Evolutionary conservation across 2,888 invertebrate genomes (phyloP), one percentile per base, ranked within the genome.

Genomic region (Eurois occulta): DNA sequence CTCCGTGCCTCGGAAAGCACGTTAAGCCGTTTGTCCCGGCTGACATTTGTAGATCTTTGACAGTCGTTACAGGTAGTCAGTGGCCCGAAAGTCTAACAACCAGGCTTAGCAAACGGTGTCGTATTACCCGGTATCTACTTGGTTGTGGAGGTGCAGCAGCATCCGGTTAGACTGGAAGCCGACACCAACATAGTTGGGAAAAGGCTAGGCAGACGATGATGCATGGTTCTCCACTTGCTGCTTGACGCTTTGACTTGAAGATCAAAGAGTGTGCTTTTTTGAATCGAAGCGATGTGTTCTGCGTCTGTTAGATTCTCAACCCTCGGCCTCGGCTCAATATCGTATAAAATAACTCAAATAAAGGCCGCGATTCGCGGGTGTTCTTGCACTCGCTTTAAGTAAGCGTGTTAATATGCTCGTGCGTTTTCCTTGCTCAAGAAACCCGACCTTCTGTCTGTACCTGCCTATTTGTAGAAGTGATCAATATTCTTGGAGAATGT

Each of bases 401-500:
- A 68, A 35, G n/a, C 18, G 8, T 28, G 55, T 38, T 28, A 13
- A 13, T 16, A 6, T 21, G 3, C 38, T 28, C 1, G 21, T 43
- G 24, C n/a, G 46, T 46, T 67, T 72, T 35, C 16, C 6, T 21
- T 28, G 10, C 16, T 18, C 7, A 38, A 38, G 21, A n/a, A 46
- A 41, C 6, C 2, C 6, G 8, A 13, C 32, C 72, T 55, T 74
- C 73, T 74, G 32, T 55, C 55, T 55, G 24, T 3, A 21, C 8
- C 2, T 74, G 24, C 6, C 11, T 41, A 32, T n/a, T 71, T 18
- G 8, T 35, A 46, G n/a, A 43, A 74, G 55, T 78, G 52, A 83
- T 79, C 82, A 83, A 69, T 83, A 79, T 75, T 43, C 48, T 32
- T 21, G 5, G 28, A 73, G 65, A 35, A 69, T 72, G 68, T 77